A percentile compares a stretch with the other conserved stretches of the same genome.
These are phyloP conservation scores for Tipula unca DNA, from an alignment of 2,888 invertebrate genomes.

Conservation along the genomic window DNA sequence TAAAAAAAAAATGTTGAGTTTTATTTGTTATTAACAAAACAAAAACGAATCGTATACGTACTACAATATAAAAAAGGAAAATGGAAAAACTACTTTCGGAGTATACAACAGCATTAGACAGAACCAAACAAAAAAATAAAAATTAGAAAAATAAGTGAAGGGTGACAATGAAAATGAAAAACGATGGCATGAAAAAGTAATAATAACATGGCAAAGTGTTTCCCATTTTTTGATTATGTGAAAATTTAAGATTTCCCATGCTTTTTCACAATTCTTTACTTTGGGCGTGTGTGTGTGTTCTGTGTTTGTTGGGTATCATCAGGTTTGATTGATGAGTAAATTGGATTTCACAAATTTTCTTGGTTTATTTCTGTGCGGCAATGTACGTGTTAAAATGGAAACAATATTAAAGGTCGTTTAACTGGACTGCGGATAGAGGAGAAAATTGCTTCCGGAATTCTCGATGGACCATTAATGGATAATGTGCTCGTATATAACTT, in stretches of 20 bases:
- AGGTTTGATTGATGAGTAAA: not conserved
- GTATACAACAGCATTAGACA: not conserved
- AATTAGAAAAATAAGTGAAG: not conserved
- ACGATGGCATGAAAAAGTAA: not conserved
- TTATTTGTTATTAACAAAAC: not conserved
- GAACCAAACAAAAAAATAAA: not conserved
- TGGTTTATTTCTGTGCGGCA: not conserved
- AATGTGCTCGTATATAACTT: not conserved
- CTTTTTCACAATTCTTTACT: not conserved
- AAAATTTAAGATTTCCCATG: not conserved
- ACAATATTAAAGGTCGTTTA: constrained; percentile 2
- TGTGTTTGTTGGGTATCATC: not conserved
- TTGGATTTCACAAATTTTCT: not conserved
- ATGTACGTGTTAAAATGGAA: not conserved
- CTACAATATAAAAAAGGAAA: not conserved
- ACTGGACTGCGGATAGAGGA: not conserved
- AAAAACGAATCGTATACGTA: not conserved
- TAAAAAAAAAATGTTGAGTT: not conserved
- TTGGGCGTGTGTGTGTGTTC: not conserved
- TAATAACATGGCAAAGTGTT: constrained; percentile 2
- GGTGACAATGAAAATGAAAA: constrained; percentile 14
- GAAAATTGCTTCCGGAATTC: not conserved
- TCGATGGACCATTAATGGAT: not conserved
- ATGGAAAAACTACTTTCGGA: not conserved
- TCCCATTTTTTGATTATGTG: constrained; percentile 1